Evolutionary conservation across 2,113 vertebrate genomes (phyloP).

Genomic region (Callipepla californica): DNA sequence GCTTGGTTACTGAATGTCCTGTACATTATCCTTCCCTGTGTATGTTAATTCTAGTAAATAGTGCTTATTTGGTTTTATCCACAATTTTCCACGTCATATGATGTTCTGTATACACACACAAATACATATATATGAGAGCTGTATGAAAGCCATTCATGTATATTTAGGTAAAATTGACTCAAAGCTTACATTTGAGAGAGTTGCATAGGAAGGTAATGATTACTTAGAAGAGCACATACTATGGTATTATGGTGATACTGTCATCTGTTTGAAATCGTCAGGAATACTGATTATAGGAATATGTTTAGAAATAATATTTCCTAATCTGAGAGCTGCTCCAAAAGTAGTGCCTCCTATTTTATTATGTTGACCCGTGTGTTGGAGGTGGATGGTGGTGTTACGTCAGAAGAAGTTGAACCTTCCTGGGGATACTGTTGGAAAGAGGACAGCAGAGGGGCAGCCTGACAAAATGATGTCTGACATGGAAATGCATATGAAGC

Average conservation of each 20-base stretch:
- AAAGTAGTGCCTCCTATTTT: no score
- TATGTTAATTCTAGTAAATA: neutral
- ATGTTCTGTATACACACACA: neutral
- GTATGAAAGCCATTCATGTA: neutral
- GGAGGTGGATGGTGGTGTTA: no score
- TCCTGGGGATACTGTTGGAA: no score
- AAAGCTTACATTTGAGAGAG: neutral
- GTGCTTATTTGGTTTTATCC: neutral
- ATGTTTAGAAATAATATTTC: neutral
- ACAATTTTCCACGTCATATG: neutral
- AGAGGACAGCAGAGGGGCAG: no score
- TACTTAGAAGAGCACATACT: neutral
- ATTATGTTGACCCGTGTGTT: no score
- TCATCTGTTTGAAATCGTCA: neutral
- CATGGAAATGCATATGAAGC: no score
- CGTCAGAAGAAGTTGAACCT: no score
- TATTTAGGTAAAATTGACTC: neutral
- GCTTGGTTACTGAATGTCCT: neutral
- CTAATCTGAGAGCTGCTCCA: neutral
- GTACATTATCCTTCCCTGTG: neutral
- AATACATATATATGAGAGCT: neutral
- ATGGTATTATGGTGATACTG: neutral
- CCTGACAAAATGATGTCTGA: no score
- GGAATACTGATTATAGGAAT: neutral
- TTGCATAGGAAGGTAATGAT: neutral